These are phyloP conservation scores for Sebastiscus tertius DNA, from an alignment of 2,797 vertebrate genomes.

Conservation along the genomic window DNA sequence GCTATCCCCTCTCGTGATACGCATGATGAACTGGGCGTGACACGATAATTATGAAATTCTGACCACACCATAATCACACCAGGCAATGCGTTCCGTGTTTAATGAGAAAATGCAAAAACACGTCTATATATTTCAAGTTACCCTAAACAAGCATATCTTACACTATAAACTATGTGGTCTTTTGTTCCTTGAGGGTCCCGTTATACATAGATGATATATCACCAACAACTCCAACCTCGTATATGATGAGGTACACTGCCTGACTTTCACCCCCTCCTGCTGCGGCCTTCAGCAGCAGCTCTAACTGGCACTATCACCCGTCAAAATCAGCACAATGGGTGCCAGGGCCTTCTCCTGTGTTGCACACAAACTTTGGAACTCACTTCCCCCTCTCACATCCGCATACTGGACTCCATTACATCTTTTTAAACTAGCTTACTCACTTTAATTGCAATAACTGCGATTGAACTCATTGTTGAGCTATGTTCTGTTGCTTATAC, in stretches of 20 bases:
- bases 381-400: not conserved
- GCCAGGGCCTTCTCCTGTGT: not conserved
- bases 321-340: not conserved
- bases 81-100: not conserved
- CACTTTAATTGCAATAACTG: not conserved
- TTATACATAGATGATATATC: not conserved
- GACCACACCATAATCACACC: slow-evolving; percentile 5
- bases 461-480: not conserved
- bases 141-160: not conserved
- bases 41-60: slow-evolving; percentile 2
- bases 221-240: not conserved
- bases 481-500: not conserved
- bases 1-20: slow-evolving; percentile 10
- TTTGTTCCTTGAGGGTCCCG: not conserved
- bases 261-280: not conserved
- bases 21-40: slow-evolving; percentile 14
- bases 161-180: not conserved
- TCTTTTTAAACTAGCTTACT: not conserved
- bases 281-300: not conserved
- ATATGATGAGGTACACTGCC: not conserved
- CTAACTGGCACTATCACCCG: not conserved
- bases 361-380: rapidly evolving
- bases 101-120: slow-evolving; percentile 19
- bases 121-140: not conserved
- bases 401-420: not conserved